These are phyloP conservation scores for Urocyon cinereoargenteus DNA, from an alignment of 2,797 vertebrate species.

Conservation along the genomic window DNA sequence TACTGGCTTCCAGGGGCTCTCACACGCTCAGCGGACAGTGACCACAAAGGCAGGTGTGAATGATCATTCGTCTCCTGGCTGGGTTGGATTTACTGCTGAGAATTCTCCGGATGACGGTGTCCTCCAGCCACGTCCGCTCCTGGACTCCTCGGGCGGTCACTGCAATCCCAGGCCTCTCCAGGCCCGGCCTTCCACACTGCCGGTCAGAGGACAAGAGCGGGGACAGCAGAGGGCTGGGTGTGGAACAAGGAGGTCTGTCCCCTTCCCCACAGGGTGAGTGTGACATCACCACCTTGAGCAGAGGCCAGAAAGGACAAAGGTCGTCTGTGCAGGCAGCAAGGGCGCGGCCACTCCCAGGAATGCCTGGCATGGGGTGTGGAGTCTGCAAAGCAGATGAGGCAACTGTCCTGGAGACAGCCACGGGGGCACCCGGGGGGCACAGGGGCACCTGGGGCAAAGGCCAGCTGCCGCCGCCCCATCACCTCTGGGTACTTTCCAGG, in stretches of 20 bases:
- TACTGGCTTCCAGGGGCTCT: background rate
- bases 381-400: background rate
- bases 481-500: background rate
- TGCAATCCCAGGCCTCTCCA: background rate
- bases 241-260: background rate
- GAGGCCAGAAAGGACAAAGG: background rate
- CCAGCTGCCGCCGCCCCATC: background rate
- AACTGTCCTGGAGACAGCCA: background rate
- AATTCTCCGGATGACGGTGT: background rate
- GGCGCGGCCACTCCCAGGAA: background rate
- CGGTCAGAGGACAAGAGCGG: too few species aligned
- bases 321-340: background rate
- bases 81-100: too few species aligned
- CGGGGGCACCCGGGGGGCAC: too few species aligned
- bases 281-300: background rate
- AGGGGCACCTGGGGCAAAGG: background rate
- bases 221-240: background rate
- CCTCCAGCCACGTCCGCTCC: background rate
- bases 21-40: rapidly evolving
- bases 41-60: background rate
- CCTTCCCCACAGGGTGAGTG: background rate
- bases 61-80: rapidly evolving
- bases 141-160: too few species aligned
- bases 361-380: too few species aligned
- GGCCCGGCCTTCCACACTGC: background rate